These are phyloP conservation scores for Pomatostomus ruficeps DNA, from an alignment of 2,113 vertebrate genomes.

Conservation along the genomic window DNA sequence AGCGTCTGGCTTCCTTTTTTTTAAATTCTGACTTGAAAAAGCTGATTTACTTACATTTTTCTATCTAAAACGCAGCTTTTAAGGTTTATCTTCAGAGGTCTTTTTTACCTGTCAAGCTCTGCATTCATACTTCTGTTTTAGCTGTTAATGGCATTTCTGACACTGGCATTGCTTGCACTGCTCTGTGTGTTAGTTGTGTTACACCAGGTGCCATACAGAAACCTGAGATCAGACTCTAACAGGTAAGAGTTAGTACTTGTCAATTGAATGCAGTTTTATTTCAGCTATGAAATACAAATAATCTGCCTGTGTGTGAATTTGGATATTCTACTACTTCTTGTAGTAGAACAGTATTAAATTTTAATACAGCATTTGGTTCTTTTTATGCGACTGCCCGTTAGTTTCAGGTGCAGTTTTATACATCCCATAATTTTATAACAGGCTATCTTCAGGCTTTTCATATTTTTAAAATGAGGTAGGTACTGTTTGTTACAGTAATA, in stretches of 20 bases:
- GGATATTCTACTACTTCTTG: not conserved
- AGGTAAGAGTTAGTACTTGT: not conserved
- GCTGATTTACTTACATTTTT: not conserved
- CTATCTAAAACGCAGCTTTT: not conserved
- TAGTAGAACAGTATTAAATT: not conserved
- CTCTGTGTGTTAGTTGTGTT: slow-evolving; percentile 58
- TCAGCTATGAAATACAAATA: not conserved
- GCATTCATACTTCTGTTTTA: slow-evolving; percentile 39
- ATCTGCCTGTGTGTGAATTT: not conserved
- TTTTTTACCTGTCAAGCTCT: slow-evolving; percentile 11
- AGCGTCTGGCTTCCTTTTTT: not conserved
- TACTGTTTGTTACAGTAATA: not conserved
- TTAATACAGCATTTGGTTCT: not conserved
- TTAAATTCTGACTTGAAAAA: not conserved
- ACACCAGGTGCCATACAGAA: slow-evolving; percentile 58
- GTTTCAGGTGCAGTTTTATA: not conserved
- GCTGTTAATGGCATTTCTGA: slow-evolving; percentile 35
- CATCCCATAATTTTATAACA: not conserved
- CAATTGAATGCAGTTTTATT: not conserved
- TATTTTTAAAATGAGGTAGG: not conserved
- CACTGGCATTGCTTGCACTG: slow-evolving; percentile 51
- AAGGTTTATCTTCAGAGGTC: not conserved
- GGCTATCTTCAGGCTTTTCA: not conserved
- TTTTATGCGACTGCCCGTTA: not conserved
- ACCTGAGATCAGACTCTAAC: slow-evolving; percentile 45